Base-by-base conservation (phyloP, 1,140 invertebrate species). In the Ostrea denselamellosa region DNA sequence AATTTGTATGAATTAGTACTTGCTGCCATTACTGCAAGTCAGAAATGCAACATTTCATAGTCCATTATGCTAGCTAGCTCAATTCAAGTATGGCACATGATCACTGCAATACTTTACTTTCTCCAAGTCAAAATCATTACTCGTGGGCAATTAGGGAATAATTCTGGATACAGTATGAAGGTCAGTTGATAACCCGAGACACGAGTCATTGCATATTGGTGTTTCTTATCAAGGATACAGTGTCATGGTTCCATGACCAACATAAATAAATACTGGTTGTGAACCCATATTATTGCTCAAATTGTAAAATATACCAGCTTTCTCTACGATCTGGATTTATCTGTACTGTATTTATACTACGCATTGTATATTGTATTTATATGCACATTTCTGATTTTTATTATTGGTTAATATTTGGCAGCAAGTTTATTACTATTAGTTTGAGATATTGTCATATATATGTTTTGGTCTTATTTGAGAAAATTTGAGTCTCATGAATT, bases 201-300 rank as follows among this genome's bases (percentile, higher is more conserved):
- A n/a, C n/a, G 22, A 84, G 25, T 81, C 71, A 81, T 2, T 62
- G 56, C 56, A 44, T 5, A 44, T 5, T 44, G n/a, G n/a, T n/a
- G 34, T 44, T 44, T 44, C 34, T 44, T 44, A 44, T 1, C 5
- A 44, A 2, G 1, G 34, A 44, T 44, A 5, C 34, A 44, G 34
- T 44, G 17, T 77, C 65, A 71, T 77, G 5, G 28, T 28, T 77
- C 25, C 68, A 77, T 28, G 28, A 77, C 68, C 68, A 77, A 77
- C 25, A 25, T 77, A 77, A 28, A 28, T 22, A 28, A 34, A 34
- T 9, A 77, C 28, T 77, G 68, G 68, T 77, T 77, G 68, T 77
- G 68, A 77, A 77, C 68, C 68, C 68, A 77, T 77, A 77, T 77
- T 34, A 28, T 77, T 77, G 68, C 68, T 77, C 68, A 77, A 77